Percentiles rank a stretch among this genome's conserved stretches.
phyloP scores from a whole-genome alignment of 2,888 invertebrate genomes.

The Diaperis boleti region DNA sequence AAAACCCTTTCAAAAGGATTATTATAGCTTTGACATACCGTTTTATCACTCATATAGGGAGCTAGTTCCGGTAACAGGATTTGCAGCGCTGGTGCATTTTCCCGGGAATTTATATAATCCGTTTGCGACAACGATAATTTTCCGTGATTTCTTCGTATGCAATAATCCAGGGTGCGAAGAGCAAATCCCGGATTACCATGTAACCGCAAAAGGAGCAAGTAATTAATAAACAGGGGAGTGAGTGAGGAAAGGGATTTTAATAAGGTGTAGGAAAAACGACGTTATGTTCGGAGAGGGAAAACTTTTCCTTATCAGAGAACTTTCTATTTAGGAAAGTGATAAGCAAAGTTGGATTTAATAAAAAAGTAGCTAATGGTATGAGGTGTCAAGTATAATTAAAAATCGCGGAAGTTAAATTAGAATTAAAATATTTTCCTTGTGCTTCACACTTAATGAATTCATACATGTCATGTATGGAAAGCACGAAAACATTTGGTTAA shows the following conservation, averaged over 20 bases:
- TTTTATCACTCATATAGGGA: slow-evolving; percentile 23
- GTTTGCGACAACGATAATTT: slow-evolving; percentile 33
- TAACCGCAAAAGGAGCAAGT: neutral
- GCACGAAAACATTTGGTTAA: too few species aligned
- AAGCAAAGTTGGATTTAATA: too few species aligned
- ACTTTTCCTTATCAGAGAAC: too few species aligned
- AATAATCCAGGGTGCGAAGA: slow-evolving; percentile 19
- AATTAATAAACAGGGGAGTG: neutral
- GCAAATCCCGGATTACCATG: slow-evolving; percentile 1
- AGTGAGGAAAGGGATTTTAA: neutral
- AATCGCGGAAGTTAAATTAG: too few species aligned
- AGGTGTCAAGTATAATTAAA: too few species aligned
- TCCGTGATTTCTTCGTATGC: slow-evolving; percentile 35
- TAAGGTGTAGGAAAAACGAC: too few species aligned
- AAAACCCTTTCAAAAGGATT: slow-evolving; percentile 28
- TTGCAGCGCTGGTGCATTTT: slow-evolving; percentile 13
- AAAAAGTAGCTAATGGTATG: too few species aligned
- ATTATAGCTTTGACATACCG: slow-evolving; percentile 20
- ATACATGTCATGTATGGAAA: too few species aligned
- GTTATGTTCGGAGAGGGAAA: too few species aligned
- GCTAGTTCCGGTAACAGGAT: slow-evolving; percentile 12
- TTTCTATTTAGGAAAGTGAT: too few species aligned
- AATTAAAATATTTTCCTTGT: too few species aligned
- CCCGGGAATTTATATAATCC: slow-evolving; percentile 24
- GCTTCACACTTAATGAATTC: too few species aligned